These are phyloP conservation scores for Lethenteron reissneri DNA, from an alignment of 2,113 vertebrate species.

Conservation along the genomic window DNA sequence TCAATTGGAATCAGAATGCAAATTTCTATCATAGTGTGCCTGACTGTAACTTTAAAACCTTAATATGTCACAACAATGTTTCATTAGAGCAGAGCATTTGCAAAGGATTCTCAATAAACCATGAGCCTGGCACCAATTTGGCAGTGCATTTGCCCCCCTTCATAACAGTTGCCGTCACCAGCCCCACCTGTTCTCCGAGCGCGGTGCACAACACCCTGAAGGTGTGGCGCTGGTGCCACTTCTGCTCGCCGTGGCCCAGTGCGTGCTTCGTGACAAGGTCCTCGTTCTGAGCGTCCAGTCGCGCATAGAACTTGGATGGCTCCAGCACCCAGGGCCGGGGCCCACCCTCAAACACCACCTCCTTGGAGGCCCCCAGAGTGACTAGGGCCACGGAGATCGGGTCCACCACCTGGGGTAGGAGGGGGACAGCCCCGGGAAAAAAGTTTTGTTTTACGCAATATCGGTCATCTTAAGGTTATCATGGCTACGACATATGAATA, in stretches of 20 bases:
- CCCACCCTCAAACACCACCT: constrained; percentile 70
- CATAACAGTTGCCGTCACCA: constrained; percentile 5
- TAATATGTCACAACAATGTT: not conserved
- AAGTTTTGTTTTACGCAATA: not conserved
- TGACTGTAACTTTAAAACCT: not conserved
- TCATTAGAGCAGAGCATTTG: not conserved
- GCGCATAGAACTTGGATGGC: constrained; percentile 69
- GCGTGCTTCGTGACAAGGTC: constrained; percentile 25
- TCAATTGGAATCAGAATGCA: too few relatives aligned
- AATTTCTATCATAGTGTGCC: too few relatives aligned
- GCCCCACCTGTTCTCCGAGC: constrained; percentile 60
- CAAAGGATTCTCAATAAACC: too few relatives aligned
- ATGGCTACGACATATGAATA: too few relatives aligned
- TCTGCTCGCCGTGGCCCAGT: constrained; percentile 24
- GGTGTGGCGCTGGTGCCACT: constrained; percentile 44
- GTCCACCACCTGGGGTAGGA: constrained; percentile 36
- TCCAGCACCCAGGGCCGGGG: constrained; percentile 74
- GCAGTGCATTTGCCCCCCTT: not conserved
- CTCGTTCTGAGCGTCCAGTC: constrained; percentile 31
- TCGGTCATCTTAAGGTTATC: too few relatives aligned
- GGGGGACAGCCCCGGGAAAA: not conserved
- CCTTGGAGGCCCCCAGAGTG: constrained; percentile 76
- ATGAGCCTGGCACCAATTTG: not conserved
- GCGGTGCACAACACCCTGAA: constrained; percentile 43
- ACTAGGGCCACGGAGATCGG: constrained; percentile 52